A percentile compares a stretch with the other conserved stretches of the same genome.
Conservation (phyloP, 2,797 vertebrate genomes). For the Carcharodon carcharias region DNA sequence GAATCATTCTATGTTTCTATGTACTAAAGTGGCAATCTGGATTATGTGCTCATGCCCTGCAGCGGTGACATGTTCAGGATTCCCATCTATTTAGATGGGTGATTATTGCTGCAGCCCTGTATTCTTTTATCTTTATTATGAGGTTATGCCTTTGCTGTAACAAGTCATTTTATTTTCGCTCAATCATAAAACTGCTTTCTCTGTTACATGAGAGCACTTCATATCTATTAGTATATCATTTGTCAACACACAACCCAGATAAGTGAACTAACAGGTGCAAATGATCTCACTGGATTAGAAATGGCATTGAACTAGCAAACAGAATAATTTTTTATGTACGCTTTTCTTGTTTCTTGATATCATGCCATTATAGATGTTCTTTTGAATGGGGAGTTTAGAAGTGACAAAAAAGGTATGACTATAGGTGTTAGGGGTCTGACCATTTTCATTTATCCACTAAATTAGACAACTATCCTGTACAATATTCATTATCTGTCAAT, state of each 20-base stretch:
- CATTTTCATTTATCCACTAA: not conserved
- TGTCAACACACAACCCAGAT: not conserved
- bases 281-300: not conserved
- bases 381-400: not conserved
- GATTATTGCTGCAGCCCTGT: not conserved
- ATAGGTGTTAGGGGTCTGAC: not conserved
- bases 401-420: not conserved
- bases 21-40: not conserved
- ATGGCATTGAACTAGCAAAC: not conserved
- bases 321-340: not conserved
- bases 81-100: not conserved
- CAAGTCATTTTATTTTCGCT: not conserved
- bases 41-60: not conserved
- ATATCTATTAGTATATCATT: not conserved
- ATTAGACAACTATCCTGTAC: not conserved
- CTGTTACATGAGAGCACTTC: not conserved
- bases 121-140: not conserved
- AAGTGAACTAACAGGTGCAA: not conserved
- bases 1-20: not conserved
- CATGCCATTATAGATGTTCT: not conserved
- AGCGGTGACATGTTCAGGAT: not conserved
- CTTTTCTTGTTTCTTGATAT: constrained; percentile 11
- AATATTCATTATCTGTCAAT: not conserved
- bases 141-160: not conserved
- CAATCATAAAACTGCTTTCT: not conserved